These are phyloP conservation scores for Sisor rabdophorus DNA, from an alignment of 2,113 vertebrate species.

Conservation along the genomic window DNA sequence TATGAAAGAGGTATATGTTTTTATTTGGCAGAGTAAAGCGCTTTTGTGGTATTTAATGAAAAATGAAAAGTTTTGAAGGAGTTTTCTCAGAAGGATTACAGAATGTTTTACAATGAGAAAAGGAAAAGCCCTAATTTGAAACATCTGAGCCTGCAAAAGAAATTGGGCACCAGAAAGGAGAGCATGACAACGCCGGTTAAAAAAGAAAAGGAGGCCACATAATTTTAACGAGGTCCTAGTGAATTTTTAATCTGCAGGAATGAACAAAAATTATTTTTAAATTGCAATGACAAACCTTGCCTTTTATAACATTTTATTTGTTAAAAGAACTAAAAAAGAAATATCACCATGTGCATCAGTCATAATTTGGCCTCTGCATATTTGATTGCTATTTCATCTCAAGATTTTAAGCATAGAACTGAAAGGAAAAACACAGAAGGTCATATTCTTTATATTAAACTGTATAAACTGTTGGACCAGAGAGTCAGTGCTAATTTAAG, in stretches of 20 bases:
- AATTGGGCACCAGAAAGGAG: constrained; percentile 34
- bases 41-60: constrained; percentile 53
- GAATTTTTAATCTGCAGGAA: constrained; percentile 11
- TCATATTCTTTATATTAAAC: constrained; percentile 6
- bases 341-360: background rate
- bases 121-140: constrained; percentile 53
- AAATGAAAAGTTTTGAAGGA: constrained; percentile 52
- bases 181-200: constrained; percentile 18
- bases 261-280: constrained; percentile 12
- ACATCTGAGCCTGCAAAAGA: constrained; percentile 50
- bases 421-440: constrained; percentile 5
- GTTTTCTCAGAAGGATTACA: constrained; percentile 43
- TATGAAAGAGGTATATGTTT: background rate
- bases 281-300: background rate
- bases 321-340: background rate
- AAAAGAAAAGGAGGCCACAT: constrained; percentile 23
- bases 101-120: constrained; percentile 55
- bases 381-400: constrained; percentile 20
- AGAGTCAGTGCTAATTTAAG: too few relatives aligned
- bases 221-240: constrained; percentile 10
- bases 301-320: background rate
- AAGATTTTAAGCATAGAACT: constrained; percentile 6
- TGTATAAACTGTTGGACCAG: constrained; percentile 11
- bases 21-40: constrained; percentile 40
- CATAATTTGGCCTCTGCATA: constrained; percentile 13